These are phyloP conservation scores for Atractosteus spatula DNA, from an alignment of 2,113 vertebrate genomes.

Conservation along the genomic window DNA sequence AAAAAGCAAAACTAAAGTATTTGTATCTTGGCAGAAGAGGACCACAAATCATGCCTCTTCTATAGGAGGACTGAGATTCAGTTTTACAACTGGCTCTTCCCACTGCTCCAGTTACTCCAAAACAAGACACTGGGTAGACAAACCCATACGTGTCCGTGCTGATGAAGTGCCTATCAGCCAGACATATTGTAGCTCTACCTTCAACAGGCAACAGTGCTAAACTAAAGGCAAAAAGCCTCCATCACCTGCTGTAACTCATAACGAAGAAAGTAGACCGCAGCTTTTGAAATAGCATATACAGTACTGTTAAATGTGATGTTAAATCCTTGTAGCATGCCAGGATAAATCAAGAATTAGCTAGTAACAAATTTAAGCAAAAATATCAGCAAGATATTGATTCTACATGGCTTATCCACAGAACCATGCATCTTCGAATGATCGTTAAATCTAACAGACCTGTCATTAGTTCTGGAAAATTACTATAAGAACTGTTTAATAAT, in stretches of 20 bases:
- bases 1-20: too few relatives aligned
- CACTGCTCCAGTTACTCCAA: background rate
- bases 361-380: background rate
- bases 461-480: too few relatives aligned
- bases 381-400: background rate
- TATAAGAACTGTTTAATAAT: too few relatives aligned
- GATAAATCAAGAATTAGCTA: background rate
- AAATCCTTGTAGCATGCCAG: too few relatives aligned
- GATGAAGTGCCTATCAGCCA: background rate
- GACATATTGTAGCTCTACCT: conserved; percentile 6
- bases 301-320: too few relatives aligned
- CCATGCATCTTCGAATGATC: too few relatives aligned
- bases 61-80: background rate
- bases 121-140: background rate
- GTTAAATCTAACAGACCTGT: too few relatives aligned
- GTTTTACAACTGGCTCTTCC: background rate
- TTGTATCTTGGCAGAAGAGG: too few relatives aligned
- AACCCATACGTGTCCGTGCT: background rate
- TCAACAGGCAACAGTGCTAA: conserved; percentile 4
- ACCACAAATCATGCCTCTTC: too few relatives aligned
- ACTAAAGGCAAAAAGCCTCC: background rate
- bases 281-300: too few relatives aligned
- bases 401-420: too few relatives aligned
- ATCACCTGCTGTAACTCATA: background rate
- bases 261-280: too few relatives aligned